These are phyloP conservation scores for Parapsyche elsis DNA, from an alignment of 1,140 invertebrate genomes.

Conservation along the genomic window DNA sequence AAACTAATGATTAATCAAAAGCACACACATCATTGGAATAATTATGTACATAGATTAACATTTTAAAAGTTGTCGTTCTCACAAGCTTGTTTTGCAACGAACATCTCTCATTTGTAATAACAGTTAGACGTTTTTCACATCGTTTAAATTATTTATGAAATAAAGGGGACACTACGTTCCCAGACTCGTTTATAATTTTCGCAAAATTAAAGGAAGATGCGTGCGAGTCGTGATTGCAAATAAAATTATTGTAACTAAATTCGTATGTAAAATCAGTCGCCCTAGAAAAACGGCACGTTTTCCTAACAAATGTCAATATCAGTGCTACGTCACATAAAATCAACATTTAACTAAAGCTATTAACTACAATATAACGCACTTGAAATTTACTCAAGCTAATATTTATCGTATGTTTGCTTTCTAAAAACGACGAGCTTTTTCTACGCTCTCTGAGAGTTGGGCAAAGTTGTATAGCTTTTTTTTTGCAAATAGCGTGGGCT, in stretches of 20 bases:
- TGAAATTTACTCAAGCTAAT: background rate
- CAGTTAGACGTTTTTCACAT: background rate
- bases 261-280: background rate
- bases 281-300: no score
- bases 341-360: background rate
- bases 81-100: no score
- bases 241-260: background rate
- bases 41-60: no score
- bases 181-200: background rate
- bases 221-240: background rate
- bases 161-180: background rate
- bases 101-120: no score
- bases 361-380: no score
- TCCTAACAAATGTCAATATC: background rate
- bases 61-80: no score
- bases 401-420: background rate
- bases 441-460: no score
- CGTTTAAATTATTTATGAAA: background rate
- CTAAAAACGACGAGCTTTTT: no score
- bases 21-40: no score
- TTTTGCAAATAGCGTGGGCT: no score
- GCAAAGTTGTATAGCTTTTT: no score
- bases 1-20: no score
- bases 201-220: slow-evolving; percentile 24
- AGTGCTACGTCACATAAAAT: background rate